These are phyloP conservation scores for Neopipo cinnamomea DNA, from an alignment of 2,113 vertebrate species.

Conservation along the genomic window DNA sequence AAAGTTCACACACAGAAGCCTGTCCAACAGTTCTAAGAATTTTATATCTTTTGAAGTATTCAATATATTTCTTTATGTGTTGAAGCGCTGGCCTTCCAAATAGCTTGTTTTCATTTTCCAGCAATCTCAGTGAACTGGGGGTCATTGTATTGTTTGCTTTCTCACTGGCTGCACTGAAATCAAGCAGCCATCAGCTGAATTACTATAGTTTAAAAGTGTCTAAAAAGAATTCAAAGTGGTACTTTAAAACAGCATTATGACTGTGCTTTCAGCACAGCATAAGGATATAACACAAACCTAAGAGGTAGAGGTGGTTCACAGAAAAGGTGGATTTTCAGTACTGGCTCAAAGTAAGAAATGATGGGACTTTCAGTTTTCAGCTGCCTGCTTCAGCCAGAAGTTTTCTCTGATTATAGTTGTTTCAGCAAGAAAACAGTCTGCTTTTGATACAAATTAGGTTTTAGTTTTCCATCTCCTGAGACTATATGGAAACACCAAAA, in stretches of 20 bases:
- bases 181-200: neutral
- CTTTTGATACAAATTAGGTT: neutral
- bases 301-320: neutral
- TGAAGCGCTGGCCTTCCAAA: constrained; percentile 48
- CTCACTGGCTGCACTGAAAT: constrained; percentile 27
- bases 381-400: neutral
- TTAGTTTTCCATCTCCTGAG: neutral
- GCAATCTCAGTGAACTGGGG: constrained; percentile 63
- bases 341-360: neutral
- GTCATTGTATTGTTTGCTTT: constrained; percentile 57
- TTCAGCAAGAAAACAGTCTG: neutral
- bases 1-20: constrained; percentile 60
- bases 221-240: neutral
- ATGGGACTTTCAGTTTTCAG: neutral
- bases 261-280: neutral
- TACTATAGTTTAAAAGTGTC: neutral
- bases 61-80: constrained; percentile 67
- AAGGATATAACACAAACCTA: neutral
- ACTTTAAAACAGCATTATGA: neutral
- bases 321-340: neutral
- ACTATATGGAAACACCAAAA: neutral
- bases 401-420: neutral
- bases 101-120: constrained; percentile 65
- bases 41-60: constrained; percentile 73
- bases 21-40: constrained; percentile 78